These are phyloP conservation scores for Glareola pratincola DNA, from an alignment of 2,113 vertebrate species.

Conservation along the genomic window DNA sequence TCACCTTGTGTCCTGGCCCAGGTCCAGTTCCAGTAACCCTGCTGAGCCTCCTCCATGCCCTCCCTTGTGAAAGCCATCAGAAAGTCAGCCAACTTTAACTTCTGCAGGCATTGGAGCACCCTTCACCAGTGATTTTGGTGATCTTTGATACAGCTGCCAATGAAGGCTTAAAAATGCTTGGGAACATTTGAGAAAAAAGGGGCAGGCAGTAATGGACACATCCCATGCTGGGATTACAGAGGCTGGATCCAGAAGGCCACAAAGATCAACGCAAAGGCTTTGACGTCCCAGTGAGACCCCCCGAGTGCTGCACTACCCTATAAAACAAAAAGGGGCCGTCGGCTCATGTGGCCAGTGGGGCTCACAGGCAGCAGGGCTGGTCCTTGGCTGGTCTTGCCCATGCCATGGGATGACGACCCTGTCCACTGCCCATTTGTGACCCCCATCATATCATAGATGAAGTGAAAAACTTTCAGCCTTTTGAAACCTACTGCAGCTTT, in stretches of 20 bases:
- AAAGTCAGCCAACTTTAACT: background rate
- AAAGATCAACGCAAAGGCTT: background rate
- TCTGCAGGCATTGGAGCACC: background rate
- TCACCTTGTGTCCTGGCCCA: background rate
- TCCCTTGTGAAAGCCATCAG: background rate
- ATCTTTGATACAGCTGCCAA: background rate
- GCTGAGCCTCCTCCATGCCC: background rate
- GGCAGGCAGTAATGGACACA: background rate
- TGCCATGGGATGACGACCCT: background rate
- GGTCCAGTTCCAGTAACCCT: background rate
- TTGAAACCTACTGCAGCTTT: background rate
- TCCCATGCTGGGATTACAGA: background rate
- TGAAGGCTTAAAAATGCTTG: background rate
- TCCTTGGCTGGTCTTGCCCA: background rate
- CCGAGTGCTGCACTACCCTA: background rate
- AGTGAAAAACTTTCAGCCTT: background rate
- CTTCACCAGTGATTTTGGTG: background rate
- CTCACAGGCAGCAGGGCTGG: background rate
- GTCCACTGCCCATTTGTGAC: background rate
- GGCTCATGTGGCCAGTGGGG: background rate
- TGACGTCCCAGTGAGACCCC: background rate
- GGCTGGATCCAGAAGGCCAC: background rate
- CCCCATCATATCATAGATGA: background rate
- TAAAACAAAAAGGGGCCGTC: accelerated
- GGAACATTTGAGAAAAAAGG: background rate